Evolutionary conservation across 2,888 invertebrate species (phyloP), one percentile per base, ranked within the genome.

Genomic region (Drosophila cognata): DNA sequence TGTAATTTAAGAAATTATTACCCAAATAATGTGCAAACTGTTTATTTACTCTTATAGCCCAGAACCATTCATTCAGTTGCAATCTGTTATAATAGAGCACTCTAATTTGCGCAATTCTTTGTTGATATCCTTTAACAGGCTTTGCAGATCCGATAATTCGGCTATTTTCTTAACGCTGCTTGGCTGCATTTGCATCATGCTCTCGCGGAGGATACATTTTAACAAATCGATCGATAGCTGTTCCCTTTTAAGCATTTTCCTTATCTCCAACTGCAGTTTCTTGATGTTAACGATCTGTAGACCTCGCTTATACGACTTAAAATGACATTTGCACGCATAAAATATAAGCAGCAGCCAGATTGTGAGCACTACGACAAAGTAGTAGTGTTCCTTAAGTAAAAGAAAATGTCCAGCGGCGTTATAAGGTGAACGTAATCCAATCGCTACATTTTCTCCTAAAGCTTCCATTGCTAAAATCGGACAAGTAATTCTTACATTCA

Each of bases 231-330:
- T 59, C 0, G 41, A 55, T 11, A 52, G 16, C 10, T 81, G 67
- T 31, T 79, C 73, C 35, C 21, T 21, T 33, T 74, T 81, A 3
- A 81, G 21, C 4, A 64, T 74, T 55, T 74, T 62, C 10, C 81
- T 43, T n/a, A 68, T 59, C 21, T 81, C 60, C 36, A 56, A 60
- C 48, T 81, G 79, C 25, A 77, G 8, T 7, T 38, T 46, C 38
- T 73, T 77, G 1, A 77, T 50, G 7, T 29, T 29, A 4, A 4
- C 10, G 5, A 75, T 68, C 18, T 57, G 70, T 0, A 16, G 46
- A 10, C n/a, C 10, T 25, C 55, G 52, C 48, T 25, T 53, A 13
- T 56, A 29, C 25, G 25, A 62, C 31, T 68, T 10, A 0, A 59
- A 35, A 28, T 79, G 64, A 2, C 61, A 46, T 31, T 64, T 64